phyloP scores from a whole-genome alignment of 53 echinoderm and acorn worm genomes.

The Paracentrotus lividus region DNA sequence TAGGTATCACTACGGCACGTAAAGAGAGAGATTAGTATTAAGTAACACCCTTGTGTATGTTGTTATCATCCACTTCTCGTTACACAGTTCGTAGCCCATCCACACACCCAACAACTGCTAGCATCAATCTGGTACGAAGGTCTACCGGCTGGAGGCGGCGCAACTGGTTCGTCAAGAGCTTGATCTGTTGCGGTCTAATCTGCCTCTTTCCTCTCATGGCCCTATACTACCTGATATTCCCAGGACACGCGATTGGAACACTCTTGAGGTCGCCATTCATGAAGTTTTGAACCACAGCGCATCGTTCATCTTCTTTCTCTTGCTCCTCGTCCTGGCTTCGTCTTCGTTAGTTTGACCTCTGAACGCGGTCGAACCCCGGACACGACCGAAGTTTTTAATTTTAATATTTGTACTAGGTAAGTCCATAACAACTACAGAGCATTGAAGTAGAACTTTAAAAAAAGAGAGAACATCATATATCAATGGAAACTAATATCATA shows the following conservation, averaged over 20 bases:
- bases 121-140: constrained; percentile 99
- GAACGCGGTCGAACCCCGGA: constrained; percentile 78
- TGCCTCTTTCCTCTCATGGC: constrained; percentile 91
- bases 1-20: too few relatives aligned
- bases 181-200: constrained; percentile 87
- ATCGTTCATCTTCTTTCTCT: constrained; percentile 92
- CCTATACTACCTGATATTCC: constrained; percentile 92
- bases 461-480: too few relatives aligned
- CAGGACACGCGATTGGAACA: constrained; percentile 82
- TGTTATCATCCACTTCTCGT: neutral
- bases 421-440: neutral
- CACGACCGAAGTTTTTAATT: constrained; percentile 77
- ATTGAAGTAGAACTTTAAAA: too few relatives aligned
- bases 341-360: constrained; percentile 32
- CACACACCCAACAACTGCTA: constrained; percentile 94
- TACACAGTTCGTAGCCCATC: constrained; percentile 94
- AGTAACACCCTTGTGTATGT: too few relatives aligned
- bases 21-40: too few relatives aligned
- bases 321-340: constrained; percentile 88
- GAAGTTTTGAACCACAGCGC: constrained; percentile 99
- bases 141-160: constrained; percentile 92
- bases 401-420: constrained; percentile 90
- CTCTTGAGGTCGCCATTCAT: constrained; percentile 96
- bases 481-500: too few relatives aligned
- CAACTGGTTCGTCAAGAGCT: constrained; percentile 83